A percentile compares a stretch with the other conserved stretches of the same genome.
Conservation (phyloP, 2,113 vertebrate species). For the Petaurus breviceps region DNA sequence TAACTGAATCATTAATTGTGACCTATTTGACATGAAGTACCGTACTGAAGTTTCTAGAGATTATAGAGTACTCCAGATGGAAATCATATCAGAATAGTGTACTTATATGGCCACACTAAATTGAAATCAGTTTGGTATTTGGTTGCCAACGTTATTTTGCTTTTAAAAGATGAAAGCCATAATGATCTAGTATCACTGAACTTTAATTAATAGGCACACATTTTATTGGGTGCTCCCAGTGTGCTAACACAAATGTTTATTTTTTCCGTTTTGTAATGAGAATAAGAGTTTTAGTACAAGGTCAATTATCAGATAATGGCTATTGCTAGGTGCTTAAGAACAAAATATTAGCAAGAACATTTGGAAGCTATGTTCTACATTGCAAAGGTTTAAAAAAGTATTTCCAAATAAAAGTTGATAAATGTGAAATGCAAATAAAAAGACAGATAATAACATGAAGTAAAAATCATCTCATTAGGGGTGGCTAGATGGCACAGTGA, state of each 20-base stretch:
- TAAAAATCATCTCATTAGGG: neutral
- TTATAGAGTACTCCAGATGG: neutral
- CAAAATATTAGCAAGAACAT: neutral
- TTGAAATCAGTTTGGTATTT: neutral
- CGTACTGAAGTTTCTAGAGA: neutral
- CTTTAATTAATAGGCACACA: conserved; percentile 35
- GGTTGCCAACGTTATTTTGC: conserved; percentile 3
- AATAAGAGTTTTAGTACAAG: neutral
- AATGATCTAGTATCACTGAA: conserved; percentile 32
- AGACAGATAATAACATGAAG: neutral
- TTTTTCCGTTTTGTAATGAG: neutral
- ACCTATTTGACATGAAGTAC: neutral
- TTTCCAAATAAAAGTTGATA: neutral
- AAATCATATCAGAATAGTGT: conserved; percentile 18
- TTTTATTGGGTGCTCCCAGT: neutral
- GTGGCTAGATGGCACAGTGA: no score
- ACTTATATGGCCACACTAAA: conserved; percentile 18
- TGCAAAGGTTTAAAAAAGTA: neutral
- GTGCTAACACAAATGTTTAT: neutral
- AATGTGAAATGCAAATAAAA: neutral
- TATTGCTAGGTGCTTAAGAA: neutral
- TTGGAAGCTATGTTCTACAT: neutral
- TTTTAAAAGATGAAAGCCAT: conserved; percentile 31
- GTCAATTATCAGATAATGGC: neutral
- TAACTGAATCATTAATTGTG: no score